Evolutionary conservation across 1,140 invertebrate species (phyloP).

Genomic region (Wiebesia pumilae): DNA sequence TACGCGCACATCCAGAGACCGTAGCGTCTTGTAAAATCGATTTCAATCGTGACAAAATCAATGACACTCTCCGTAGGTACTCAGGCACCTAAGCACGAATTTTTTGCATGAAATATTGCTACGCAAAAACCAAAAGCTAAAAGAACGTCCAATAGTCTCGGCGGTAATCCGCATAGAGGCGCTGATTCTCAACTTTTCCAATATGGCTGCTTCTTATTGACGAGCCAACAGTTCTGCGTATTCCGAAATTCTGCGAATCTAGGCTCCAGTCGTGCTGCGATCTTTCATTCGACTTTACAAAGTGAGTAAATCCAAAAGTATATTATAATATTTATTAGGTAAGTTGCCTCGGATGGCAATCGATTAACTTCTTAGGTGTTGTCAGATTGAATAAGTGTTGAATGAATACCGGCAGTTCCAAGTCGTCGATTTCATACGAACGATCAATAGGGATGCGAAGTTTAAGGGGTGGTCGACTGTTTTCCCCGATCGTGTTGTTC

Average conservation of each 20-base stretch:
- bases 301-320: conserved; percentile 15
- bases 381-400: not conserved
- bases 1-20: conserved; percentile 9
- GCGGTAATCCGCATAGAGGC: not conserved
- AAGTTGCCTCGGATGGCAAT: not conserved
- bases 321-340: not conserved
- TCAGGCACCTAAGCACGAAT: not conserved
- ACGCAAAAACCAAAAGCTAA: conserved; percentile 6
- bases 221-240: conserved; percentile 28
- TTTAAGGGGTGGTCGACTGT: not conserved
- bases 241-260: not conserved
- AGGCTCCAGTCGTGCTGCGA: not conserved
- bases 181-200: conserved; percentile 11
- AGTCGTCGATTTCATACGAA: not conserved
- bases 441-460: conserved; percentile 37
- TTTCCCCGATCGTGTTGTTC: conserved; percentile 6
- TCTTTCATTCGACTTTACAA: not conserved
- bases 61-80: not conserved
- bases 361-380: not conserved
- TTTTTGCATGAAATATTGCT: conserved; percentile 4
- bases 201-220: conserved; percentile 38
- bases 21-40: not conserved
- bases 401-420: not conserved
- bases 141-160: not conserved
- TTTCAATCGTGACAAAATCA: conserved; percentile 23